Conservation (phyloP, 2,113 vertebrate genomes). For the Guaruba guarouba region DNA sequence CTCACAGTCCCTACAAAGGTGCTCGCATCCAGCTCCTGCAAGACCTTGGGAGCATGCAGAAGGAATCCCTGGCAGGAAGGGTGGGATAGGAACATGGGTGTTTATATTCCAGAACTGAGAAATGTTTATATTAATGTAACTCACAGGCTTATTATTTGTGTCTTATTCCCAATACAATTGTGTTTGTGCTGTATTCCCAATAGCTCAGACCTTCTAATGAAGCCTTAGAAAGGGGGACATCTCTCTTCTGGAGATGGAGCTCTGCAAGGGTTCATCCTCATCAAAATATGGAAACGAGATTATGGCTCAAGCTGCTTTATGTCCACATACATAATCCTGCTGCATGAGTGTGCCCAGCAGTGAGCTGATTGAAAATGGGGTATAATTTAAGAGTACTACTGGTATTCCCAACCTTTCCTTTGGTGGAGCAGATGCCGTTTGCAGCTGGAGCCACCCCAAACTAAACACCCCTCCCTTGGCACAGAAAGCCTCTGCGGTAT, state of each 20-base stretch:
- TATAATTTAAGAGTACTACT: background rate
- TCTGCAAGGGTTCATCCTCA: background rate
- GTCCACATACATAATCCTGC: background rate
- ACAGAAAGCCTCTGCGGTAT: background rate
- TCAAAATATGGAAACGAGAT: fast-evolving
- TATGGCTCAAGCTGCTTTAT: background rate
- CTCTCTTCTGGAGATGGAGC: background rate
- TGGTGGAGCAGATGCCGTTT: background rate
- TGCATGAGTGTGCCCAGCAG: background rate
- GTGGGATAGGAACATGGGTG: background rate
- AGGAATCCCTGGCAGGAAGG: background rate
- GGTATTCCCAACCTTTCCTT: background rate
- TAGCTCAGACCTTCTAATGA: background rate
- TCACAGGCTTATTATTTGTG: background rate
- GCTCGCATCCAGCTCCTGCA: background rate
- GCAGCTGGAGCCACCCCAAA: background rate
- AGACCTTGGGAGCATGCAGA: background rate
- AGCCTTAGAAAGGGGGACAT: background rate
- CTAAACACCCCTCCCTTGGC: background rate
- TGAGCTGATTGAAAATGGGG: no score
- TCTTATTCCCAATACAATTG: fast-evolving
- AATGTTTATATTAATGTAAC: background rate
- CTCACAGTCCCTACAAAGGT: fast-evolving
- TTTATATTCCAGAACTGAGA: background rate
- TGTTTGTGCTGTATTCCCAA: background rate